Base-by-base conservation (phyloP, 2,797 vertebrate species). In the Betta splendens region DNA sequence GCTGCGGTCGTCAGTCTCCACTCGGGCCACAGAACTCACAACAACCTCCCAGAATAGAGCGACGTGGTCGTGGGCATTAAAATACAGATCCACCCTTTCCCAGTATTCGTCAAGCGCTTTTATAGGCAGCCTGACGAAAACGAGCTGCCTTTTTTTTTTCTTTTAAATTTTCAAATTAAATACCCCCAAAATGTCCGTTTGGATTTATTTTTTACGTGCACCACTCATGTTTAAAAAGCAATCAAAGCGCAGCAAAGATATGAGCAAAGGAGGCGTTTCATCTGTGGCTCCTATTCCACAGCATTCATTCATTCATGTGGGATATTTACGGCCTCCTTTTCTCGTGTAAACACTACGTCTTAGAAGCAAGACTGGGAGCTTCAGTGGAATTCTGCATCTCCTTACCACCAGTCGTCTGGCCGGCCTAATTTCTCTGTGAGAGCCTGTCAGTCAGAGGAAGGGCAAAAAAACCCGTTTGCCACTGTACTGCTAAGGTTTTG, bases 271-370 rank as follows among this genome's bases (percentile, higher is more conserved):
- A 36, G 46, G 45, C 18, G 45, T 54, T 69, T 54, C 48, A 50
- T 35, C 12, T 46, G 12, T 50, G 50, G 39, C 49, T 58, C 63
- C 58, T 10, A 70, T 77, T 77, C 43, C 16, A 13, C 17, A 69
- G 77, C 82, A 76, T 89, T 91, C 79, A 84, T 89, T 77, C 82
- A 75, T 89, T 91, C 78, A 85, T 89, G 87, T 85, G 83, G 87
- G 78, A 83, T 83, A 75, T 89, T 87, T 78, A 80, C 85, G 50
- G 61, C 56, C 66, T 62, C 75, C 77, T 87, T 84, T 91, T 91
- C 81, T 80, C 90, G 31, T 68, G 85, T 87, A 91, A 89, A 90
- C 77, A 65, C 82, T 37, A 90, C 53, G 80, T 83, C 56, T 79
- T 75, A 77, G 75, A 65, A 69, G 66, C 53, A 68, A 75, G 74